Evolutionary conservation across 2,113 vertebrate genomes (phyloP), one percentile per base, ranked within the genome.

Genomic region (Orientallactaga bullata): DNA sequence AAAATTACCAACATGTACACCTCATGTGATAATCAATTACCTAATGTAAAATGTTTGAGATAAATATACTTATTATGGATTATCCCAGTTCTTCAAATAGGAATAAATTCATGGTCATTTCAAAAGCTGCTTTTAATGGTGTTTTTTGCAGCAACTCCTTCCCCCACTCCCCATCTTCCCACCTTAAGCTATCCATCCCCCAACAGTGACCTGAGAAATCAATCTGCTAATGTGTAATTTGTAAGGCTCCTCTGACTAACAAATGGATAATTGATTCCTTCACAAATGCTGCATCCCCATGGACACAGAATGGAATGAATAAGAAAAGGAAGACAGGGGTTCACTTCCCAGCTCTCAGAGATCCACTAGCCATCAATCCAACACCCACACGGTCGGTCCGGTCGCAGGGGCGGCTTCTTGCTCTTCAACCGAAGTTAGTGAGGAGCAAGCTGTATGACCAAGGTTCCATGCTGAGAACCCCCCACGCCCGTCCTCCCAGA

Each of bases 191-290:
- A 96, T 92, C 83, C 84, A 97, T 98, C 96, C 97, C 97, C 95
- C 97, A 98, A 88, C 87, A 81, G 97, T 95, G 97, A 98, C 97
- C 97, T 95, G 89, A 98, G 97, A 98, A 98, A 99, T 99, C 98
- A 98, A 99, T 98, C 97, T 98, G 97, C 98, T 99, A 98, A 99
- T 98, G 98, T 98, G 98, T 98, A 98, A 98, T 98, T 98, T 98
- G 98, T 98, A 98, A 98, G 98, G 97, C 97, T 98, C 94, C 96
- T 97, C 97, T 89, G 96, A 98, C 98, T 98, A 98, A 98, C 98
- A 98, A 98, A 98, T 98, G 98, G 98, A 98, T 98, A 98, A 99
- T 98, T 98, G 98, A 99, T 98, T 98, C 98, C 97, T 98, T 98
- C 97, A 98, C 96, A 98, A 98, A 98, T 98, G 97, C 97, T 98